Evolutionary conservation across 2,888 invertebrate genomes (phyloP), one percentile per base, ranked within the genome.

Genomic region (Fabriciana adippe): DNA sequence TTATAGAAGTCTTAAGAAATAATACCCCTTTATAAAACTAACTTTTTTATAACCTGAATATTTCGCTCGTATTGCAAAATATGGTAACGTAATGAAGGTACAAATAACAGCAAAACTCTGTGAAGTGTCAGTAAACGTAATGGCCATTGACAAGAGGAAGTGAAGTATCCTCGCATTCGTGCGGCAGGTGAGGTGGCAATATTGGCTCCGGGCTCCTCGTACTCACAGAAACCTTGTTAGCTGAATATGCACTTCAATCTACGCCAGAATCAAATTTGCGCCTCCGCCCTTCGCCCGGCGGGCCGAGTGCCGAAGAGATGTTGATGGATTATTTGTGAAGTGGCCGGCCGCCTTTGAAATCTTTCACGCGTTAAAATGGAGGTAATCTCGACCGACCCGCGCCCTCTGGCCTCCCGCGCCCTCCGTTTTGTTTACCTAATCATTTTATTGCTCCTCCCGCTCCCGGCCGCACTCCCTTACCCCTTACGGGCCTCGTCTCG

Each of bases 311-410:
- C 55, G 83, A 83, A 84, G 83, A 87, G 84, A 86, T 85, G 85
- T 87, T 89, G 90, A 90, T 89, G 88, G 88, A 90, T 90, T 91
- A 90, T 90, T 90, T 88, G 90, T 89, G 90, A 90, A 90, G 92
- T 89, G 90, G 87, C 88, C 84, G 81, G 81, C 75, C 82, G 86
- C 89, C 90, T 91, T 90, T 90, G 87, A 91, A 91, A 89, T 87
- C 89, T 89, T 88, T 91, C 89, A 86, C 88, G 91, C 92, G 92
- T 90, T 91, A 92, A 92, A 92, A 91, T 85, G 92, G 87, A 91
- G 91, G 90, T 88, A 90, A 89, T 90, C 90, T 87, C 84, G 80
- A 79, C 83, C 81, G 68, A 64, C 72, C 73, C 73, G 65, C 70
- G 69, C 67, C 72, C 71, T 67, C 69, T 71, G 68, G 72, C 73